phyloP scores from a whole-genome alignment of 2,888 invertebrate genomes.

The Troglohyphantes excavatus region DNA sequence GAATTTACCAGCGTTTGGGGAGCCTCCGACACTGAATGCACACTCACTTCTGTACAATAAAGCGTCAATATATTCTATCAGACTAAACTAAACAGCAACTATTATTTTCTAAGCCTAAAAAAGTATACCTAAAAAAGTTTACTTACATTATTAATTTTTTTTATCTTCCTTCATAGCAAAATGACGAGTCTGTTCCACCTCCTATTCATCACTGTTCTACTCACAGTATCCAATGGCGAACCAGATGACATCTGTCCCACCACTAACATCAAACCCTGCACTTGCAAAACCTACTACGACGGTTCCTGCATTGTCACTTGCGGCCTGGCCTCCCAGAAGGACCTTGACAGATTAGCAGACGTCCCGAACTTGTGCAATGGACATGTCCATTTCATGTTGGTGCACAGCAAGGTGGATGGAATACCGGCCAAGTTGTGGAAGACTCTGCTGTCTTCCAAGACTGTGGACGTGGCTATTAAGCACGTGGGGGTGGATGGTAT shows the following conservation, averaged over 20 bases:
- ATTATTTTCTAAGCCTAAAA: no score
- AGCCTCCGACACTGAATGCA: no score
- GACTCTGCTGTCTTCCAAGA: constrained; percentile 54
- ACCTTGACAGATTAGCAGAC: constrained; percentile 27
- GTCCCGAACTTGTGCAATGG: constrained; percentile 69
- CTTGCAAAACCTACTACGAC: constrained; percentile 60
- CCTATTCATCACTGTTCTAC: background rate
- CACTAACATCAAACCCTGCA: constrained; percentile 43
- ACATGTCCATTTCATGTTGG: constrained; percentile 60
- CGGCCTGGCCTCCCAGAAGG: constrained; percentile 8
- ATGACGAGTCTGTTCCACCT: background rate
- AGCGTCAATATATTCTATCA: no score
- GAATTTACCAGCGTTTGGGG: no score
- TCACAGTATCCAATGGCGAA: background rate
- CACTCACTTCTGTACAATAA: no score
- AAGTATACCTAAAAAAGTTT: no score
- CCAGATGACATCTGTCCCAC: constrained; percentile 43
- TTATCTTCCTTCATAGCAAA: background rate
- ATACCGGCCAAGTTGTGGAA: constrained; percentile 66
- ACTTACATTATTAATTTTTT: no score
- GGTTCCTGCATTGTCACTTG: constrained; percentile 67
- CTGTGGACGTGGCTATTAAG: constrained; percentile 67
- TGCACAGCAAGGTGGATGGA: constrained; percentile 52
- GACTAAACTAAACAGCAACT: no score
- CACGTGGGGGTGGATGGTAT: constrained; percentile 37